phyloP scores from a whole-genome alignment of 2,797 vertebrate species.

The Phylloscopus collybita region DNA sequence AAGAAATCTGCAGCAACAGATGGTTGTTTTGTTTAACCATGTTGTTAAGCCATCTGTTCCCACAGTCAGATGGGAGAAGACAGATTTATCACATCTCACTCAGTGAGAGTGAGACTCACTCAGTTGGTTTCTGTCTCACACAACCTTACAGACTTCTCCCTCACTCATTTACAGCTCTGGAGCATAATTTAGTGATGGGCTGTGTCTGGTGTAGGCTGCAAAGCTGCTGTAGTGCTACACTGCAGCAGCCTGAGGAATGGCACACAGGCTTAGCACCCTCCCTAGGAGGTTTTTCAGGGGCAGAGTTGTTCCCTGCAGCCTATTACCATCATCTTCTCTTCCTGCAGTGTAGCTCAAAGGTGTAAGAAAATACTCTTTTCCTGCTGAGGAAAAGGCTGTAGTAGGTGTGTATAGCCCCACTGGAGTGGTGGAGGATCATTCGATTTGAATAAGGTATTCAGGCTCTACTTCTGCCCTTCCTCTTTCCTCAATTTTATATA shows the following conservation, averaged over 20 bases:
- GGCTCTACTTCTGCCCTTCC: neutral
- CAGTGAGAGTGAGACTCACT: conserved; percentile 46
- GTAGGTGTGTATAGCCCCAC: neutral
- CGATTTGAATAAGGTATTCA: neutral
- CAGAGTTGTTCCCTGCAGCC: neutral
- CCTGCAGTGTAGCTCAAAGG: neutral
- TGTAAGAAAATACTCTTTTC: neutral
- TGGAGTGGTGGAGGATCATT: neutral
- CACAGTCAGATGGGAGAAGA: conserved; percentile 22
- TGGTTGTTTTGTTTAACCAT: conserved; percentile 50
- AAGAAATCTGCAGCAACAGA: conserved; percentile 47
- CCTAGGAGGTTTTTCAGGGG: neutral
- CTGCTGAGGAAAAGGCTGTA: neutral
- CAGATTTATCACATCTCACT: conserved; percentile 55
- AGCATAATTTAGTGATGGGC: neutral
- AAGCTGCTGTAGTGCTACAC: neutral
- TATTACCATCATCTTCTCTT: neutral
- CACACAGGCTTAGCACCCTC: neutral
- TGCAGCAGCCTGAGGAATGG: neutral
- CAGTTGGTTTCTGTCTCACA: conserved; percentile 55
- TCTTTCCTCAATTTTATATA: neutral
- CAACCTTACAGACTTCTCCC: neutral
- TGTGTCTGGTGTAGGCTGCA: neutral
- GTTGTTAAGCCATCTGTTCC: conserved; percentile 58
- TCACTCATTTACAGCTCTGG: conserved; percentile 8